Percentiles rank a stretch among this genome's conserved stretches.
Conservation (phyloP, 2,113 vertebrate genomes). For the Steatornis caripensis region DNA sequence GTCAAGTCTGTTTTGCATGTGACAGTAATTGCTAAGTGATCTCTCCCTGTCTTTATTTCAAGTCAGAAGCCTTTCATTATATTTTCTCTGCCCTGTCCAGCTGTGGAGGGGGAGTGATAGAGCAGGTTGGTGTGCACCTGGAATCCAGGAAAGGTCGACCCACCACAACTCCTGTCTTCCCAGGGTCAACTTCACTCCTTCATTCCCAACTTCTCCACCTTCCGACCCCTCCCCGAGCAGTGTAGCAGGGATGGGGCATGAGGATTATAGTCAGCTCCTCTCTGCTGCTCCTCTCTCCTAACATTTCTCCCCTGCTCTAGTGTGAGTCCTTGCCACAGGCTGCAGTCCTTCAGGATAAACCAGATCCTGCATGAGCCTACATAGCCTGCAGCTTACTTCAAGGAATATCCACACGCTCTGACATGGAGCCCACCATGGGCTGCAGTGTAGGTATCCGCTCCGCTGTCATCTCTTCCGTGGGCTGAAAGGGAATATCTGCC, state of each 20-base stretch:
- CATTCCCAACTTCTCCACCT: neutral
- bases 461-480: neutral
- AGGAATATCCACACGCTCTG: neutral
- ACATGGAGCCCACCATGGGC: neutral
- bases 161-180: neutral
- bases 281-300: neutral
- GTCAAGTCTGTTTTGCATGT: too few species aligned
- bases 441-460: too few species aligned
- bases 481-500: neutral
- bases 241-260: fast-evolving
- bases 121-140: neutral
- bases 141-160: neutral
- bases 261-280: neutral
- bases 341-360: neutral
- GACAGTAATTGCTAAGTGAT: too few species aligned
- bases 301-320: neutral
- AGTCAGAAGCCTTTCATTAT: too few species aligned
- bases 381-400: neutral
- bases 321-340: fast-evolving
- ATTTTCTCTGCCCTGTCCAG: too few species aligned
- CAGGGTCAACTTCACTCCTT: neutral
- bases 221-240: fast-evolving
- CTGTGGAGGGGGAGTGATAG: neutral
- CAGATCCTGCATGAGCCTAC: neutral
- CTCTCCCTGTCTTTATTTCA: too few species aligned